phyloP scores from a whole-genome alignment of 2,888 invertebrate species.

The Heliothis peltigera region DNA sequence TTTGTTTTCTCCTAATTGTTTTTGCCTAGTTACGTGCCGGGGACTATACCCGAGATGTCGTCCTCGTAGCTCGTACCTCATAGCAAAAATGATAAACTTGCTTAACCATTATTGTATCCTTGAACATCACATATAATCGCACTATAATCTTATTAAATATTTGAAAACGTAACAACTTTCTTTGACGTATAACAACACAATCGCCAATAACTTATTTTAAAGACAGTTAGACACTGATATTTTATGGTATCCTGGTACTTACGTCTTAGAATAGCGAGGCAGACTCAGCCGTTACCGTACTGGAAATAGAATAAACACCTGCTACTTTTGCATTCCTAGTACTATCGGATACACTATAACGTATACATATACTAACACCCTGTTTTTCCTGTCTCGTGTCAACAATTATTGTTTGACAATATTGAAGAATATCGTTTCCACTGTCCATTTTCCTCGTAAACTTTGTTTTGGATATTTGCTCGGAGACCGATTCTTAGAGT shows the following conservation, averaged over 20 bases:
- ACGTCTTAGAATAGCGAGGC: neutral
- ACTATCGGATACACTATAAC: conserved; percentile 17
- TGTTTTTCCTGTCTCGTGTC: conserved; percentile 17
- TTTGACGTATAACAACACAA: no score
- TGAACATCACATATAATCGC: no score
- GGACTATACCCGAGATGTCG: no score
- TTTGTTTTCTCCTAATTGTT: no score
- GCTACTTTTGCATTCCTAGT: conserved; percentile 29
- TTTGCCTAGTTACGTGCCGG: no score
- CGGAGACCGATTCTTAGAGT: conserved; percentile 31
- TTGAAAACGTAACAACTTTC: no score
- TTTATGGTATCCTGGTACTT: conserved; percentile 25
- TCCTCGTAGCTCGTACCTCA: no score
- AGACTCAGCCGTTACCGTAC: neutral
- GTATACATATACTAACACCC: neutral
- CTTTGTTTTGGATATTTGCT: conserved; percentile 53
- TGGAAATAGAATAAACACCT: neutral
- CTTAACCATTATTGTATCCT: no score
- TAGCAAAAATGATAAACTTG: no score
- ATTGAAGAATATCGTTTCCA: conserved; percentile 22
- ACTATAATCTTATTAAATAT: no score
- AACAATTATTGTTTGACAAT: conserved; percentile 33
- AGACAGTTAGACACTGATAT: neutral
- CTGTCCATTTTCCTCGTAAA: conserved; percentile 56
- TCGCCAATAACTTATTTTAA: neutral